Evolutionary conservation across 2,888 invertebrate species (phyloP), one percentile per base, ranked within the genome.

Genomic region (Agelastica alni): DNA sequence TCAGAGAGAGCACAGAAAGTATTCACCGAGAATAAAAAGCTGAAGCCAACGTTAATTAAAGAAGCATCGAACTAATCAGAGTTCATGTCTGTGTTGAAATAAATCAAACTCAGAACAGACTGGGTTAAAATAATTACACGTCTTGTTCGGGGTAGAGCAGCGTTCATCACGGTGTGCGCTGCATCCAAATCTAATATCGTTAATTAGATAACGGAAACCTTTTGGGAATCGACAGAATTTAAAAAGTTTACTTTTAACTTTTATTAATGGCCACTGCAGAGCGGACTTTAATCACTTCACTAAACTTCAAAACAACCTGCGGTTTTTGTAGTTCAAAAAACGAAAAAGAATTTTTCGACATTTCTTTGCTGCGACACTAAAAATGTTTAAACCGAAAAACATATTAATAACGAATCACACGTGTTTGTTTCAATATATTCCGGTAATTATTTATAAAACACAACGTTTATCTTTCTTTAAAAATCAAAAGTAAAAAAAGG

Each of bases 21-120:
- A 70, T 69, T 70, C 67, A 70, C 68, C 66, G 70, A 69, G 68
- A 70, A 72, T 68, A 73, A 70, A 73, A 71, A 70, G 66, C 66
- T 34, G 68, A 69, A 70, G 66, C 66, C 34, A 69, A 70, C 75
- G 75, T 76, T 77, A 77, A 77, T 77, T 77, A 77, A 77, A 77
- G 77, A 75, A 75, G 75, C 76, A 77, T 76, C 75, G 75, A 76
- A 75, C 76, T 76, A 77, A 77, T 77, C 77, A 75, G 76, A 73
- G 74, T 74, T 73, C 73, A 74, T 70, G 76, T 75, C 75, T 70
- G 74, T 76, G 75, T 74, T 69, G 70, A 68, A 72, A 77, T 77
- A 77, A 77, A 77, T 77, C 77, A 77, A 77, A 77, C 75, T 75
- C 74, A 70, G 72, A 73, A 71, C 72, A 60, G 75, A 72, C 73